Evolutionary conservation across 2,888 invertebrate species (phyloP), one percentile per base, ranked within the genome.

Genomic region (Eremobia ochroleuca): DNA sequence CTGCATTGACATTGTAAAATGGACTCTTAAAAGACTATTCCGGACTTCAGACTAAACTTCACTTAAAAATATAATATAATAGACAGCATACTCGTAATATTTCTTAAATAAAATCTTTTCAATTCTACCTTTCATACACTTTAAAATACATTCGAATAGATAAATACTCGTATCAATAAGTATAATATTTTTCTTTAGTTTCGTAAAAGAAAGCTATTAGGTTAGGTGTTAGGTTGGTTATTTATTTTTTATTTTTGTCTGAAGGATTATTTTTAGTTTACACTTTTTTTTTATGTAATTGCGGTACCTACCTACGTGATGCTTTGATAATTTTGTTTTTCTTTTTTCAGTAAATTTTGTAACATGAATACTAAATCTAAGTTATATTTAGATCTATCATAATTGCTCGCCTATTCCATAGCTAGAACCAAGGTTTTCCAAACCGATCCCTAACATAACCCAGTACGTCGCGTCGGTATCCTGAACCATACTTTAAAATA

Each of bases 11-110:
- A 92, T 93, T 92, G 92, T 91, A 91, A 91, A 92, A 92, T 90
- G 90, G 91, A 84, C 90, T 83, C 91, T 92, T 92, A 92, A 94
- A 93, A 93, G 92, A 82, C 92, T 93, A 92, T 94, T 94, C 92
- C 93, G 88, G 87, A 82, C 86, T 87, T 85, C 88, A 89, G 81
- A 86, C 89, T 89, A 87, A 89, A 88, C 89, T 90, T 89, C 88
- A 89, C 92, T 91, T 91, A 90, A 90, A 91, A 91, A 85, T 83
- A 80, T 88, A 81, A 77, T 78, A 77, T 55, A 37, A n/a, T 66
- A 43, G 65, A 66, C 65, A 73, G 46, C 70, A 68, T 73, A 31
- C 73, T 73, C 59, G 73, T 73, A 76, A 79, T 85, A 79, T 83
- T 83, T 77, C 55, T 81, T 65, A 82, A 76, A 81, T 75, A 83